Conservation (phyloP, 2,888 invertebrate genomes). For the Chrysolina americana region DNA sequence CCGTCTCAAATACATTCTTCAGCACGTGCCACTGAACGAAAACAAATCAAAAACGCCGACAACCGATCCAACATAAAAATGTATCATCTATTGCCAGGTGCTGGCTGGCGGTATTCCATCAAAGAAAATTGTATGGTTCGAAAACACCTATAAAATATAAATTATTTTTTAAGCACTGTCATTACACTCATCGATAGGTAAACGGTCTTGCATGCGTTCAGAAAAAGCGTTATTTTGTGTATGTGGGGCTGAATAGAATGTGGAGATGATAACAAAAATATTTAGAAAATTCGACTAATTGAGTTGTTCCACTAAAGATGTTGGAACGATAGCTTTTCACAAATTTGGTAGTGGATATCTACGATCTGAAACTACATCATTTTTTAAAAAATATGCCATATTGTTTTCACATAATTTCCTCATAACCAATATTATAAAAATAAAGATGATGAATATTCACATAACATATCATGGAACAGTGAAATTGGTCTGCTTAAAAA, state of each 20-base stretch:
- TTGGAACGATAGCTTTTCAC: too few relatives aligned
- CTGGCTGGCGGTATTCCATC: not conserved
- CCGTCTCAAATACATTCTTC: not conserved
- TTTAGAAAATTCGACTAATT: too few relatives aligned
- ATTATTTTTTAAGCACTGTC: constrained; percentile 21
- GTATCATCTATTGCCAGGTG: constrained; percentile 22
- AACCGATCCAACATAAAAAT: not conserved
- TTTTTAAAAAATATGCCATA: too few relatives aligned
- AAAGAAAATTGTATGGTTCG: constrained; percentile 24
- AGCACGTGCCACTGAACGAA: constrained; percentile 18
- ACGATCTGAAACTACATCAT: too few relatives aligned
- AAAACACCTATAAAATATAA: constrained; percentile 32
- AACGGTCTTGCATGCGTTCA: not conserved
- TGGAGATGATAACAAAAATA: not conserved
- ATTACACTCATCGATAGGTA: not conserved
- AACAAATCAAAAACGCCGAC: constrained; percentile 21
- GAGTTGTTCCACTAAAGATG: too few relatives aligned
- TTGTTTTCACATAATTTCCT: too few relatives aligned
- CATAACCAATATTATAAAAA: too few relatives aligned
- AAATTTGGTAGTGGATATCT: too few relatives aligned
- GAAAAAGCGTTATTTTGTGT: not conserved
- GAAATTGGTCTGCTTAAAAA: too few relatives aligned
- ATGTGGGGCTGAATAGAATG: not conserved
- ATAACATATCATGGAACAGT: too few relatives aligned
- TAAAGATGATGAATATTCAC: too few relatives aligned